Conservation (phyloP, 53 echinoderm and acorn worm genomes). For the Holothuria leucospilota region DNA sequence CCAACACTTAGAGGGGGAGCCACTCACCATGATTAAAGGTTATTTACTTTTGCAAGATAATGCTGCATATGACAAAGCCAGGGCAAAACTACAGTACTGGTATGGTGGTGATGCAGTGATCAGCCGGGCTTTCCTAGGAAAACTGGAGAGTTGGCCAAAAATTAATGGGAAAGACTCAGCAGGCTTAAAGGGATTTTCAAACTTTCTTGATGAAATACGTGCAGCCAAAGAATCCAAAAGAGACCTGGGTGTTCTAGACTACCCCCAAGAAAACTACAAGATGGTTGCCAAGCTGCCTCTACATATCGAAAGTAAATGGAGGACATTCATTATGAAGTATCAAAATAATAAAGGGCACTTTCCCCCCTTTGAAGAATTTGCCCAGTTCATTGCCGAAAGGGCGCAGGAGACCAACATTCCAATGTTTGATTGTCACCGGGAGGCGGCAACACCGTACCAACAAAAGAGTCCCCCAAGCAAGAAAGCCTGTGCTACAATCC, state of each 20-base stretch:
- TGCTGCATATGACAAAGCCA: conserved; percentile 36
- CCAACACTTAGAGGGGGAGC: conserved; percentile 50
- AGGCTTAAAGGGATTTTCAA: no score
- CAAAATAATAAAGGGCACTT: no score
- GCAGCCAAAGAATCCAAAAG: no score
- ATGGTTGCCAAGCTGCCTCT: no score
- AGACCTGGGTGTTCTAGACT: no score
- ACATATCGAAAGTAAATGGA: no score
- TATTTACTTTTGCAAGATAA: conserved; percentile 28
- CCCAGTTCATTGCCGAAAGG: conserved; percentile 12
- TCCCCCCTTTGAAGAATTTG: background rate
- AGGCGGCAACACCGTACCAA: background rate
- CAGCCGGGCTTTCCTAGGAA: conserved; percentile 18
- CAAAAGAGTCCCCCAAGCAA: background rate
- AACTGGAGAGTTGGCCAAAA: no score
- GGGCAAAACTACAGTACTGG: conserved; percentile 5
- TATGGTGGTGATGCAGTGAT: conserved; percentile 10
- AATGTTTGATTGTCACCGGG: conserved; percentile 15
- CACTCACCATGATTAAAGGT: background rate
- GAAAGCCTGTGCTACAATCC: conserved; percentile 33
- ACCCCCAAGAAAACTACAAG: no score
- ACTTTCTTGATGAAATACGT: no score
- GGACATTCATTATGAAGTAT: no score
- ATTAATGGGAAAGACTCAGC: no score
- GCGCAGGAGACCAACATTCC: conserved; percentile 38